phyloP scores from a whole-genome alignment of 2,113 vertebrate species.

The Epinephelus moara region DNA sequence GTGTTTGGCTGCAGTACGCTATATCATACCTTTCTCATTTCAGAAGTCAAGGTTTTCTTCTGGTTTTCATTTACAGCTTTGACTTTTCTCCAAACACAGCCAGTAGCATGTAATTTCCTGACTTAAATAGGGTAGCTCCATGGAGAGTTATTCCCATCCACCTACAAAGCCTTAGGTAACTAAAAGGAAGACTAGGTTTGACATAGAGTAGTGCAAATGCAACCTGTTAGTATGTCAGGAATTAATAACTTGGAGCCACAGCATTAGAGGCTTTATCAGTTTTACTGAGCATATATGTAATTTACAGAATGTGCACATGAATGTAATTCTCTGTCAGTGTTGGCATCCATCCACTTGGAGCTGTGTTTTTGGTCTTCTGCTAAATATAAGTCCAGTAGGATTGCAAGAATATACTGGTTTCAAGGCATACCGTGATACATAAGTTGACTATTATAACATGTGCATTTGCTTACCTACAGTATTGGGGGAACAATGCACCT shows the following conservation, averaged over 20 bases:
- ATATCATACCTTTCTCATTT: background rate
- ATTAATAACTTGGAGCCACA: background rate
- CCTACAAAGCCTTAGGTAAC: conserved; percentile 9
- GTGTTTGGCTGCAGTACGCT: background rate
- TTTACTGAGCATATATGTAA: background rate
- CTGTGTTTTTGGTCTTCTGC: too few relatives aligned
- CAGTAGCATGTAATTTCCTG: conserved; percentile 16
- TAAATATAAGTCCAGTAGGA: too few relatives aligned
- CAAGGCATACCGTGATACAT: too few relatives aligned
- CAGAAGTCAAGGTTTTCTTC: background rate
- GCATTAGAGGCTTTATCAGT: background rate
- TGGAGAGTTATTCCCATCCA: conserved; percentile 10
- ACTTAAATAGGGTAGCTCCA: conserved; percentile 30
- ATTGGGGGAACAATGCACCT: too few relatives aligned
- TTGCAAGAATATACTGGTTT: too few relatives aligned
- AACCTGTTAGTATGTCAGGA: background rate
- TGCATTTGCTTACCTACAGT: too few relatives aligned
- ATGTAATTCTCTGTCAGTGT: background rate
- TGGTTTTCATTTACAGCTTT: conserved; percentile 4
- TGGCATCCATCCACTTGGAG: background rate
- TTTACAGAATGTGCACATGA: conserved; percentile 1
- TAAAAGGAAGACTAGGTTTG: background rate
- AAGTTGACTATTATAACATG: too few relatives aligned
- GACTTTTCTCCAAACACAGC: background rate
- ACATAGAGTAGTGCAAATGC: background rate